Base-by-base conservation (phyloP, 2,797 vertebrate genomes). In the Hylomyscus alleni region DNA sequence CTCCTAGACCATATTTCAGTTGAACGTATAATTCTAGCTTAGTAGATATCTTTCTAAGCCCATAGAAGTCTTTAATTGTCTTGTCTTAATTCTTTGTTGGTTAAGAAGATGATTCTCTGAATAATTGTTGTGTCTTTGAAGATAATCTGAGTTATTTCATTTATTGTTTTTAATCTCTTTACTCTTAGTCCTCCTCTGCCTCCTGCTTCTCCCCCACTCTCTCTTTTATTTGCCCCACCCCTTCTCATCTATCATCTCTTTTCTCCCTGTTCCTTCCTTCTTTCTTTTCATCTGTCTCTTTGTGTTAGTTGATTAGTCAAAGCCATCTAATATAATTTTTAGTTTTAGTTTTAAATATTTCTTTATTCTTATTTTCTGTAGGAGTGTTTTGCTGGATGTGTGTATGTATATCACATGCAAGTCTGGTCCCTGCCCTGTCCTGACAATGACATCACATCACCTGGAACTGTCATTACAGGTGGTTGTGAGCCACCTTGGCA, bases 31-130 rank as follows among this genome's bases (percentile, higher is more conserved):
- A 72, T 90, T 92, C 13, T 60, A 34, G 1, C 26, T 84, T 65
- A 73, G 17, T 1, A 40, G n/a, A 67, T 72, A 37, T 67, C 73
- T 81, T 85, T 24, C 73, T 22, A 31, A 10, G 0, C 1, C 15
- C 20, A 6, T 77, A 34, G 22, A 54, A 47, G 44, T 40, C 34
- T 89, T 47, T 89, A 10, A n/a, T 52, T 78, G 13, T n/a, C 17
- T 62, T 91, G 24, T 76, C 94, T 96, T 69, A 78, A 44, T 24
- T 95, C 78, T 77, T 80, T 22, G 17, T 75, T 54, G 85, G 7
- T 82, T 93, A 34, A 82, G 14, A 95, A 83, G 37, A 76, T 47
- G 20, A 15, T 4, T 75, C 1, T 80, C n/a, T 14, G 54, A 37
- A 58, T 67, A 60, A 40, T 44, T 58, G 9, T 89, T 92, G 11